Percentiles rank a stretch among this genome's conserved stretches.
These are phyloP conservation scores for Cetoscarus ocellatus DNA, from an alignment of 2,797 vertebrate species.

Conservation along the genomic window DNA sequence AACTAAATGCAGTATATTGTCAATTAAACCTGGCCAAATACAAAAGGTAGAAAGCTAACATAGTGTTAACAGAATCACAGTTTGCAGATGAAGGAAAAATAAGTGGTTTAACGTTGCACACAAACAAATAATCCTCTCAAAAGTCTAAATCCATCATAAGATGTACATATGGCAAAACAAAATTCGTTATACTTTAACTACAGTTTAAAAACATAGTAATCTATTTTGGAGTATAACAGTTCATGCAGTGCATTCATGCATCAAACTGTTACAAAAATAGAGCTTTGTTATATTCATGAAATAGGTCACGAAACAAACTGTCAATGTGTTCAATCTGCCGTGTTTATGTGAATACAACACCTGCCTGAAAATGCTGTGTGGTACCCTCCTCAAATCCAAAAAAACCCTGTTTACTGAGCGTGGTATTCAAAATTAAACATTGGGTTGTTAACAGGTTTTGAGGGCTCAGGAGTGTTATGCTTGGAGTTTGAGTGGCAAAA, in stretches of 20 bases:
- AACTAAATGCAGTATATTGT: too few species aligned
- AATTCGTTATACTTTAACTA: too few species aligned
- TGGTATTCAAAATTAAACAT: conserved; percentile 39
- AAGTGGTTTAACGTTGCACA: too few species aligned
- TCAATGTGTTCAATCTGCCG: conserved; percentile 7
- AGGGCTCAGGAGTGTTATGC: conserved; percentile 18
- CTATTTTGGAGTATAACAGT: too few species aligned
- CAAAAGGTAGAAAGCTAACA: too few species aligned
- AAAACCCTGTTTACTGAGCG: conserved; percentile 13
- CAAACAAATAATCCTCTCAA: too few species aligned
- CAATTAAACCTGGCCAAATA: too few species aligned
- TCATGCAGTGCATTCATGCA: not conserved
- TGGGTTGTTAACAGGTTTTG: conserved; percentile 23
- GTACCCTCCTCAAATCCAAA: conserved; percentile 23
- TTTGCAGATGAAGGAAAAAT: too few species aligned
- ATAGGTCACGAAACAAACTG: conserved; percentile 28
- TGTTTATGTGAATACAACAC: conserved; percentile 21
- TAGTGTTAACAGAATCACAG: too few species aligned
- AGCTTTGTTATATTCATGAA: conserved; percentile 15
- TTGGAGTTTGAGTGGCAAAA: conserved; percentile 24
- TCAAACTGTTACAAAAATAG: conserved; percentile 16
- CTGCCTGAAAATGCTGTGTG: conserved; percentile 18
- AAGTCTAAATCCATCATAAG: too few species aligned
- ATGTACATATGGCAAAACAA: too few species aligned
- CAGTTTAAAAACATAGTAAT: too few species aligned